These are phyloP conservation scores for Hirundichthys speculiger DNA, from an alignment of 2,113 vertebrate species.

Conservation along the genomic window DNA sequence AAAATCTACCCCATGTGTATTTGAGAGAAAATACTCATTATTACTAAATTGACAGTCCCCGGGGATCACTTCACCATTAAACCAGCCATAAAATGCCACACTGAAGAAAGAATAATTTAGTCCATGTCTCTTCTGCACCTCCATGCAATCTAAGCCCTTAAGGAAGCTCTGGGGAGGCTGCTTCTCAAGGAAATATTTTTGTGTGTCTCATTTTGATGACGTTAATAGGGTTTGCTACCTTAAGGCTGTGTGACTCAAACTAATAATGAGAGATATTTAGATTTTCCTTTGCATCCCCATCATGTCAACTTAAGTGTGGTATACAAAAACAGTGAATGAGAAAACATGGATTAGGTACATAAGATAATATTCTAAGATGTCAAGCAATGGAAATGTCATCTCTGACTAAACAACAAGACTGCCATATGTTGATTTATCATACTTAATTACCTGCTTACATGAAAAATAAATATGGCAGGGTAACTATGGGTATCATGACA, in stretches of 20 bases:
- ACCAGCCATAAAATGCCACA: slow-evolving; percentile 11
- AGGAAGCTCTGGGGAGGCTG: slow-evolving; percentile 32
- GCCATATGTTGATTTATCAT: no score
- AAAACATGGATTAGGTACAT: no score
- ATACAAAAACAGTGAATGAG: no score
- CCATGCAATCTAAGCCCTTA: slow-evolving; percentile 30
- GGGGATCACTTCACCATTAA: slow-evolving; percentile 24
- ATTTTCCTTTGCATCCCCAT: slow-evolving; percentile 11
- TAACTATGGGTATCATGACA: no score
- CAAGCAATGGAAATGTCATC: not conserved
- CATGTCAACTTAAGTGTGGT: no score
- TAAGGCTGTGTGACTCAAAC: not conserved
- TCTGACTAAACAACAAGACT: no score
- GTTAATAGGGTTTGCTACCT: slow-evolving; percentile 10
- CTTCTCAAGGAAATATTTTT: slow-evolving; percentile 28
- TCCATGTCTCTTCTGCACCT: slow-evolving; percentile 18
- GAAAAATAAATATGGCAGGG: no score
- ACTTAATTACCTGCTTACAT: no score
- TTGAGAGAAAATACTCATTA: not conserved
- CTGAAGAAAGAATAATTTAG: slow-evolving; percentile 1
- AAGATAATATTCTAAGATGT: not conserved
- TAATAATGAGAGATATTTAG: not conserved
- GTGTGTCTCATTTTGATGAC: slow-evolving; percentile 33
- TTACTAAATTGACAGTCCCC: slow-evolving; percentile 32
- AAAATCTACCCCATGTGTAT: not conserved